Evolutionary conservation across 2,113 vertebrate species (phyloP).

Genomic region (Harpagus bidentatus): DNA sequence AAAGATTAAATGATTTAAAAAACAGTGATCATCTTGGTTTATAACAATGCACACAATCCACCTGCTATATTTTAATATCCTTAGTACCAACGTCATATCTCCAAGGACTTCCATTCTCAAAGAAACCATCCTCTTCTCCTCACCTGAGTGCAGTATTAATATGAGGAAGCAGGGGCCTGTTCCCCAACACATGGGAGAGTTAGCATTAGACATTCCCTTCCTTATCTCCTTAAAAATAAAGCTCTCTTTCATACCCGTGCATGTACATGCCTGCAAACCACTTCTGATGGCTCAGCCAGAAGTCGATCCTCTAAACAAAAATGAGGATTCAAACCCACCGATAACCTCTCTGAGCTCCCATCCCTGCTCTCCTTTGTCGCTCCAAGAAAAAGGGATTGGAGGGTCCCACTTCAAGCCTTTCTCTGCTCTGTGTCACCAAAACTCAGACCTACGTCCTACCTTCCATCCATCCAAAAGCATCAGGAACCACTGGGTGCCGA

Average conservation of each 20-base stretch:
- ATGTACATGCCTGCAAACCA: neutral
- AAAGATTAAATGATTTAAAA: neutral
- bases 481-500: too few species aligned
- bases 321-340: neutral
- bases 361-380: neutral
- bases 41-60: neutral
- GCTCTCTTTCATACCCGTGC: neutral
- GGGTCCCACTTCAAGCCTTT: neutral
- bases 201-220: neutral
- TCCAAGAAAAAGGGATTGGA: neutral
- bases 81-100: neutral
- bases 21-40: neutral
- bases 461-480: neutral
- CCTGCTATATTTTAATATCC: neutral
- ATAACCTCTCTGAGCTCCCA: neutral
- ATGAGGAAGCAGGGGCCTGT: neutral
- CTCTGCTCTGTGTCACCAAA: neutral
- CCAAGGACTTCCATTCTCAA: neutral
- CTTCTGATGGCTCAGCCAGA: neutral
- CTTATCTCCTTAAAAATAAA: neutral
- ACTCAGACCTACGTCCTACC: neutral
- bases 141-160: neutral
- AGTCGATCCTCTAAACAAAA: neutral
- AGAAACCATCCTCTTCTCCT: neutral
- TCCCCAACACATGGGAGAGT: neutral